Evolutionary conservation across 2,888 invertebrate species (phyloP), one percentile per base, ranked within the genome.

Genomic region (Atethmia centrago): DNA sequence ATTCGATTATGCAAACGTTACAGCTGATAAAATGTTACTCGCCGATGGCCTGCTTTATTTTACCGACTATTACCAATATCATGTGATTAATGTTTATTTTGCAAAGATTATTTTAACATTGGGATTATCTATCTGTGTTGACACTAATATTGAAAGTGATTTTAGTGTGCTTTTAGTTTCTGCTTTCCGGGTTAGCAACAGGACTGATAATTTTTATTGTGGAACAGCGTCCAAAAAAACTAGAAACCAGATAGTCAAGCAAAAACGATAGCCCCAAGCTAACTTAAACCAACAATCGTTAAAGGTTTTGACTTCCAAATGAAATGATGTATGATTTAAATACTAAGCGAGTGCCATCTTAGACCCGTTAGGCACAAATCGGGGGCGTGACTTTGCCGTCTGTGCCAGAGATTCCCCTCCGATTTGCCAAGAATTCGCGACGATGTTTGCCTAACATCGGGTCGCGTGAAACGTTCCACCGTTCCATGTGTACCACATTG

Each of bases 371-470:
- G 80, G 79, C 76, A 82, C 84, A 85, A 87, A 92, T 90, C 88
- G 89, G 90, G 91, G 89, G 88, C 92, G 91, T 90, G 90, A 90
- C 89, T 90, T 90, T 88, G 88, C 77, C 69, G 77, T 53, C 82
- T 71, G 88, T 93, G 93, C 93, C 93, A 93, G 92, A 91, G 89
- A 88, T 88, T 87, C 83, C 80, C 78, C 85, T 74, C 74, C 76
- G 88, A 88, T 88, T 89, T 93, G 93, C 93, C 93, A 93, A 93
- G 89, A 91, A 90, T 92, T 89, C 79, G 82, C 82, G 80, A 72
- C 80, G 80, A 79, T 85, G 89, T 87, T 88, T 88, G 87, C 85
- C 88, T 83, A 86, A 87, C 85, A 84, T 87, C 77, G 80, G 80
- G 80, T 80, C 78, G 56, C 71, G 67, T 61, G 71, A 68, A 77